phyloP scores from a whole-genome alignment of 2,888 invertebrate genomes.

The Bombylius major region DNA sequence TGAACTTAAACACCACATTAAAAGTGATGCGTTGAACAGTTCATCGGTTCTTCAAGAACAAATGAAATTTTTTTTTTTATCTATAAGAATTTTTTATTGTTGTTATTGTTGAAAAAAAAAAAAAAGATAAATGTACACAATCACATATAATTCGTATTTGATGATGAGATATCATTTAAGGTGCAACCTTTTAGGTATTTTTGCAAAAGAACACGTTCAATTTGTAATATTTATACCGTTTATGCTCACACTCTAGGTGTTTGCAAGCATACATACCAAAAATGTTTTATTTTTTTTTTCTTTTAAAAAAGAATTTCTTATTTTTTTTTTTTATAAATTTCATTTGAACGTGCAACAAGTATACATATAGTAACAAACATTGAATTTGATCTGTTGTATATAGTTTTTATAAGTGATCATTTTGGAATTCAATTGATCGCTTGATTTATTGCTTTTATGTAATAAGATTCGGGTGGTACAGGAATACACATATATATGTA shows the following conservation, averaged over 20 bases:
- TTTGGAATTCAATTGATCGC: conserved; percentile 35
- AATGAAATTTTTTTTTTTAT: no score
- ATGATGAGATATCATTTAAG: not conserved
- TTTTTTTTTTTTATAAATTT: not conserved
- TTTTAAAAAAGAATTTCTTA: not conserved
- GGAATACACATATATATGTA: no score
- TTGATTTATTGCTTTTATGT: conserved; percentile 28
- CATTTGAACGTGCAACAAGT: not conserved
- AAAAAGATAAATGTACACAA: no score
- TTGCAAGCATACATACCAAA: not conserved
- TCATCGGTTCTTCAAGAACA: no score
- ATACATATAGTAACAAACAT: not conserved
- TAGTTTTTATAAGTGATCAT: conserved; percentile 21
- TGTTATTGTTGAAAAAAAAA: no score
- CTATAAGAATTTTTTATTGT: no score
- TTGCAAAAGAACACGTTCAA: conserved; percentile 4
- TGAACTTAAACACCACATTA: no score
- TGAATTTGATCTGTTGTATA: conserved; percentile 1
- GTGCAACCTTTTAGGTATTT: conserved; percentile 2
- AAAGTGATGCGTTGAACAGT: no score
- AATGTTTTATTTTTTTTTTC: conserved; percentile 6
- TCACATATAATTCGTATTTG: not conserved
- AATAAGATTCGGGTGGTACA: no score
- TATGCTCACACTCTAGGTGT: conserved; percentile 9
- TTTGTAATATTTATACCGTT: conserved; percentile 10